phyloP scores from a whole-genome alignment of 2,888 invertebrate genomes.

The Tolmerus cingulatus region DNA sequence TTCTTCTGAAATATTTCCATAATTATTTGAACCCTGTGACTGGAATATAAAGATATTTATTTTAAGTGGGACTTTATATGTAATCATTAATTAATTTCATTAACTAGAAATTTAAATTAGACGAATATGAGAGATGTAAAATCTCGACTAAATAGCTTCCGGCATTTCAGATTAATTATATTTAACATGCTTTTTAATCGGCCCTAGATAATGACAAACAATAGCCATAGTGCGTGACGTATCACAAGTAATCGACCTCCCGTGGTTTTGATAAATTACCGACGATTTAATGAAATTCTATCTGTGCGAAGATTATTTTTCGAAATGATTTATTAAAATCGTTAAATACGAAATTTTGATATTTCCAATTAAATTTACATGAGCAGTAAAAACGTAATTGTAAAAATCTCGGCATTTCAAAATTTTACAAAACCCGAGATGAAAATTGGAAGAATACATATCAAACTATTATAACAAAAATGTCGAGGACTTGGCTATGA shows the following conservation, averaged over 20 bases:
- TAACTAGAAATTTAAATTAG: background rate
- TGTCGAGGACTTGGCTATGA: no score
- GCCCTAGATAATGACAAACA: background rate
- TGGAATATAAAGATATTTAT: no score
- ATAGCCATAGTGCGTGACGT: background rate
- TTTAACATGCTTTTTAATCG: background rate
- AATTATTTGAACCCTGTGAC: no score
- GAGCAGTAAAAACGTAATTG: background rate
- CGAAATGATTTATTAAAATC: background rate
- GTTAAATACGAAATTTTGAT: background rate
- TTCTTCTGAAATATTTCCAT: background rate
- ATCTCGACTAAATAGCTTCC: no score
- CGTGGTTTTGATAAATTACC: background rate
- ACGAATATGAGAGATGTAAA: background rate
- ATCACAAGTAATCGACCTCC: background rate
- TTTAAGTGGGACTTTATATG: background rate
- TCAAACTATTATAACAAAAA: background rate
- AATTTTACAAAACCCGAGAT: background rate
- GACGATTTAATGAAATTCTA: background rate
- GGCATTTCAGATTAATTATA: background rate
- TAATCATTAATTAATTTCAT: background rate
- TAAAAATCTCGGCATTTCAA: background rate
- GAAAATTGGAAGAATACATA: background rate
- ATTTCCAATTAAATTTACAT: background rate
- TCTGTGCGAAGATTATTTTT: background rate